A percentile compares a stretch with the other conserved stretches of the same genome.
Evolutionary conservation across 2,797 vertebrate species (phyloP).

Genomic region (Fistularia commersonii): DNA sequence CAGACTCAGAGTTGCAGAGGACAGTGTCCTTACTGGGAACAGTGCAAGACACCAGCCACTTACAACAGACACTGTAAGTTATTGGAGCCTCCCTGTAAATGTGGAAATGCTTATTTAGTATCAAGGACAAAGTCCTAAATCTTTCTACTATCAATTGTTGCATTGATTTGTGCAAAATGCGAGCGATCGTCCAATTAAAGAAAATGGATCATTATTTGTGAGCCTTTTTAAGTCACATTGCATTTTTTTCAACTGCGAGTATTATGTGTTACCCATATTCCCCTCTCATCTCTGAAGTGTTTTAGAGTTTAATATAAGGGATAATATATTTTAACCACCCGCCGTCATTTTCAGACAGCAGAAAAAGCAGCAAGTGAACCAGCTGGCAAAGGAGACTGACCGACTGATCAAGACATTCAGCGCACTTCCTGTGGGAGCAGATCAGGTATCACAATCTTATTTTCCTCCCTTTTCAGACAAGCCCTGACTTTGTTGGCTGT

Average conservation of each 20-base stretch:
- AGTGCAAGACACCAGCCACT: slow-evolving; percentile 81
- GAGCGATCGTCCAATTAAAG: no score
- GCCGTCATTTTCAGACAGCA: slow-evolving; percentile 88
- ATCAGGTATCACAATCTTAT: slow-evolving; percentile 79
- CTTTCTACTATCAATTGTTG: no score
- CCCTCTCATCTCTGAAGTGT: no score
- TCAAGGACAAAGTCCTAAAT: not conserved
- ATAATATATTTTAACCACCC: no score
- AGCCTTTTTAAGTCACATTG: no score
- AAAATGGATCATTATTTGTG: no score
- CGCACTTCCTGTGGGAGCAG: slow-evolving; percentile 81
- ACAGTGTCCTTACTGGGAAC: slow-evolving; percentile 85
- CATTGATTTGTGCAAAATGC: no score
- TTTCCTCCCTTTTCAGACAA: not conserved
- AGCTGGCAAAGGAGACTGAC: slow-evolving; percentile 94
- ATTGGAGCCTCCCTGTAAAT: not conserved
- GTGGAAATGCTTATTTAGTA: not conserved
- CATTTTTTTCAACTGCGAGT: no score
- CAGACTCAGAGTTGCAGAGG: slow-evolving; percentile 91
- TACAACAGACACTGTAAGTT: slow-evolving; percentile 89
- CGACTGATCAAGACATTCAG: slow-evolving; percentile 89
- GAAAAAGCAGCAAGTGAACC: slow-evolving; percentile 89
- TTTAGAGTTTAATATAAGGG: no score
- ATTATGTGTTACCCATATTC: no score
- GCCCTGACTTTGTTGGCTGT: not conserved